Evolutionary conservation across 2,888 invertebrate genomes (phyloP).

Genomic region (Epiblema foenella): DNA sequence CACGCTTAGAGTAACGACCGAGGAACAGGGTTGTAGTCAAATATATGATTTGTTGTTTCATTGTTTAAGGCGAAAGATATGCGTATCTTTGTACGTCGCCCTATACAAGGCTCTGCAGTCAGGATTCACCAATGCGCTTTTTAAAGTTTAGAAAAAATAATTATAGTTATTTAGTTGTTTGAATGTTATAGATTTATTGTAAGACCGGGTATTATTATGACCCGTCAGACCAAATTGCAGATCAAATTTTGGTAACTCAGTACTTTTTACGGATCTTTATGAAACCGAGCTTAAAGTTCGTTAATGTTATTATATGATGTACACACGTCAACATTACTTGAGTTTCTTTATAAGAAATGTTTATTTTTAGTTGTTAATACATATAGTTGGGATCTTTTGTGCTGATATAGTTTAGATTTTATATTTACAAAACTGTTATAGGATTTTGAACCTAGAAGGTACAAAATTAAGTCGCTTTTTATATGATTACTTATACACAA

Average conservation of each 20-base stretch:
- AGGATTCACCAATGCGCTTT: neutral
- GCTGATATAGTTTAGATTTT: too few relatives aligned
- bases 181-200: neutral
- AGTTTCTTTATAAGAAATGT: slow-evolving; percentile 1
- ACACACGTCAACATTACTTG: slow-evolving; percentile 10
- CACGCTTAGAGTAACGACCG: neutral
- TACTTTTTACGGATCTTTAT: neutral
- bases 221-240: too few relatives aligned
- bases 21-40: neutral
- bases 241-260: too few relatives aligned
- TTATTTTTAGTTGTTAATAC: neutral
- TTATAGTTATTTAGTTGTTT: neutral
- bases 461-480: too few relatives aligned
- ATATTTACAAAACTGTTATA: neutral
- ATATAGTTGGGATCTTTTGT: neutral
- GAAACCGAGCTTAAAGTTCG: neutral
- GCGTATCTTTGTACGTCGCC: neutral
- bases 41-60: too few relatives aligned
- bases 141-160: neutral
- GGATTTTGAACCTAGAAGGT: too few relatives aligned
- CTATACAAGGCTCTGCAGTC: neutral
- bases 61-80: neutral
- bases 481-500: too few relatives aligned
- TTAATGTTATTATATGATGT: too few relatives aligned
- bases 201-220: too few relatives aligned